These are phyloP conservation scores for Enteromius viviparus DNA, from an alignment of 2,797 vertebrate genomes.

Conservation along the genomic window DNA sequence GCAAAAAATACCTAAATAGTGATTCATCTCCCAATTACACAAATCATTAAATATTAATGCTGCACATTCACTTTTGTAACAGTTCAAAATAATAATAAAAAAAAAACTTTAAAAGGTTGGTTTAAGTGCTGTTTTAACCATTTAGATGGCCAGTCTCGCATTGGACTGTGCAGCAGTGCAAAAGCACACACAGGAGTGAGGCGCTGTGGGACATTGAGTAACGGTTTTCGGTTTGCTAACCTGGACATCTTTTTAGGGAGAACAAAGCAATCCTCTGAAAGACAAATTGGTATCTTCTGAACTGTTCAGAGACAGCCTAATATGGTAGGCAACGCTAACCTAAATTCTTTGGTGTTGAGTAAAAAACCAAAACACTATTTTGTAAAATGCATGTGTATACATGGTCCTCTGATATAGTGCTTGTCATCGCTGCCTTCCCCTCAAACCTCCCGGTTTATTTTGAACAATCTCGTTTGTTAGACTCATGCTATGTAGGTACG, in stretches of 20 bases:
- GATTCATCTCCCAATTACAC: constrained; percentile 46
- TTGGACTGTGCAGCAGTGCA: constrained; percentile 71
- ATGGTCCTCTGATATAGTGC: constrained; percentile 39
- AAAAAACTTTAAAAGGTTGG: constrained; percentile 71
- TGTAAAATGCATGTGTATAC: constrained; percentile 50
- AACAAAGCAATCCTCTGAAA: constrained; percentile 33
- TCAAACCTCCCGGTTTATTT: constrained; percentile 14
- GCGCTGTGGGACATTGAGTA: constrained; percentile 62
- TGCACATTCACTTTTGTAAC: constrained; percentile 68
- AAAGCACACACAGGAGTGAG: constrained; percentile 67
- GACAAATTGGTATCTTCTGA: constrained; percentile 47
- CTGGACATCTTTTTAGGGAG: constrained; percentile 58
- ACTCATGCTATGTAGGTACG: constrained; percentile 81
- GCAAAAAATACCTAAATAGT: constrained; percentile 61
- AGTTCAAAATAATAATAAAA: constrained; percentile 51
- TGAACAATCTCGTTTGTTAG: constrained; percentile 64
- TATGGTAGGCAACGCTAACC: constrained; percentile 61
- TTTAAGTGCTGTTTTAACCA: constrained; percentile 80
- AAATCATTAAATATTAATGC: constrained; percentile 56
- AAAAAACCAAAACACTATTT: constrained; percentile 62
- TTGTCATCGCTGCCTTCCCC: constrained; percentile 12
- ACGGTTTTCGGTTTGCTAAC: constrained; percentile 29
- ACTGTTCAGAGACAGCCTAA: constrained; percentile 66
- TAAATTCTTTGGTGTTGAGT: constrained; percentile 91
- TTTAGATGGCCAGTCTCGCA: constrained; percentile 56